Percentiles rank a stretch among this genome's conserved stretches.
phyloP scores from a whole-genome alignment of 2,113 vertebrate genomes.

The Donacobius atricapilla region DNA sequence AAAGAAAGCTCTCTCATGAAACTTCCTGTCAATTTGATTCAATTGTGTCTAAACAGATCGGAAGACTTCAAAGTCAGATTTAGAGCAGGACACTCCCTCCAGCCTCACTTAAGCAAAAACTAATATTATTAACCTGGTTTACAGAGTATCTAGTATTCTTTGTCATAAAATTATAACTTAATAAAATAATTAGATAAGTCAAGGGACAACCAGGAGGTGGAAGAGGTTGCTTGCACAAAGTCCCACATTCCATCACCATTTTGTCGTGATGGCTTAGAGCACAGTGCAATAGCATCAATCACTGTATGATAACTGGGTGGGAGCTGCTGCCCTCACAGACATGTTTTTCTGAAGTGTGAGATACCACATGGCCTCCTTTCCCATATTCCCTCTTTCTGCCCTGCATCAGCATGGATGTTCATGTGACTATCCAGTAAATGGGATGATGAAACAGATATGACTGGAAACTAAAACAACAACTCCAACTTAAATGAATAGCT shows the following conservation, averaged over 20 bases:
- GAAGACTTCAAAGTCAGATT: slow-evolving; percentile 55
- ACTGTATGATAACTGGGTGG: not conserved
- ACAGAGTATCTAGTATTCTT: not conserved
- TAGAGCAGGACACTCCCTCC: slow-evolving; percentile 29
- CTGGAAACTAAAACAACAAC: not conserved
- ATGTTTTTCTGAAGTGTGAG: not conserved
- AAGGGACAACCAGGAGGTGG: not conserved
- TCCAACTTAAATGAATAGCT: not conserved
- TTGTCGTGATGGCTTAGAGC: not conserved
- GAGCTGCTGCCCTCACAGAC: not conserved
- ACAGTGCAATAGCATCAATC: fast-evolving
- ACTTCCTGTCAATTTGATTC: slow-evolving; percentile 38
- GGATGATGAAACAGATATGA: not conserved
- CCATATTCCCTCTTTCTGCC: not conserved
- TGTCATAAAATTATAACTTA: slow-evolving; percentile 12
- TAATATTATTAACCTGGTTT: slow-evolving; percentile 36
- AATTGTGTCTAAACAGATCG: slow-evolving; percentile 29
- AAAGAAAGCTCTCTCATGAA: slow-evolving; percentile 21
- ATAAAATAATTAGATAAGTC: slow-evolving; percentile 34
- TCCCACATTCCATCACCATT: not conserved
- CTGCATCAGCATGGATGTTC: not conserved
- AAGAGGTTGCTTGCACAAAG: not conserved
- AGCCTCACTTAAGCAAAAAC: not conserved
- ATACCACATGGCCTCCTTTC: not conserved
- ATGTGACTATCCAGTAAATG: not conserved